Evolutionary conservation across 92 coral and sea anemone species (phyloP).

Genomic region (Palythoa caribaeorum): DNA sequence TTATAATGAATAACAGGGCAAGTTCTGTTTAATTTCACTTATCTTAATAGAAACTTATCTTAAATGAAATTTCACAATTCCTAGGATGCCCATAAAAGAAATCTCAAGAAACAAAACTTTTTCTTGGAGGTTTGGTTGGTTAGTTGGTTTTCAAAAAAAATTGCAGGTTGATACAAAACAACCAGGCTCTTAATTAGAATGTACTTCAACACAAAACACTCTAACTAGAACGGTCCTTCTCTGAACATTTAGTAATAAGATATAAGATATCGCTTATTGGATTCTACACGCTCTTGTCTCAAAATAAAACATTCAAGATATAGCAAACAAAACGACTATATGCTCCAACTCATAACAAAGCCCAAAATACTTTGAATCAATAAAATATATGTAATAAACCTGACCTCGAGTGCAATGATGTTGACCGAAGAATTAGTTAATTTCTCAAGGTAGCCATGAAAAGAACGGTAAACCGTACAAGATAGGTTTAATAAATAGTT

Average conservation of each 20-base stretch:
- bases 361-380: neutral
- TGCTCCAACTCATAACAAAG: neutral
- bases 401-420: neutral
- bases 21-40: too few species aligned
- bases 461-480: neutral
- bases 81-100: too few species aligned
- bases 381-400: neutral
- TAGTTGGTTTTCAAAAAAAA: too few species aligned
- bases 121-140: too few species aligned
- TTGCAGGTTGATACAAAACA: neutral
- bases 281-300: neutral
- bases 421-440: neutral
- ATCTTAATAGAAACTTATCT: too few species aligned
- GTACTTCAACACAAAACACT: neutral
- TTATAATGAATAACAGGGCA: too few species aligned
- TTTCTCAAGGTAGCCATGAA: neutral
- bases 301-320: neutral
- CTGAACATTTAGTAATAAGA: neutral
- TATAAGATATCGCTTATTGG: neutral
- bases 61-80: too few species aligned
- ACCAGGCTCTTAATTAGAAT: neutral
- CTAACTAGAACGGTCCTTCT: neutral
- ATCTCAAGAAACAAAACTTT: too few species aligned
- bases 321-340: neutral
- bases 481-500: neutral